A percentile compares a stretch with the other conserved stretches of the same genome.
Evolutionary conservation across 1,140 invertebrate genomes (phyloP).

Genomic region (Drosophila rufa): DNA sequence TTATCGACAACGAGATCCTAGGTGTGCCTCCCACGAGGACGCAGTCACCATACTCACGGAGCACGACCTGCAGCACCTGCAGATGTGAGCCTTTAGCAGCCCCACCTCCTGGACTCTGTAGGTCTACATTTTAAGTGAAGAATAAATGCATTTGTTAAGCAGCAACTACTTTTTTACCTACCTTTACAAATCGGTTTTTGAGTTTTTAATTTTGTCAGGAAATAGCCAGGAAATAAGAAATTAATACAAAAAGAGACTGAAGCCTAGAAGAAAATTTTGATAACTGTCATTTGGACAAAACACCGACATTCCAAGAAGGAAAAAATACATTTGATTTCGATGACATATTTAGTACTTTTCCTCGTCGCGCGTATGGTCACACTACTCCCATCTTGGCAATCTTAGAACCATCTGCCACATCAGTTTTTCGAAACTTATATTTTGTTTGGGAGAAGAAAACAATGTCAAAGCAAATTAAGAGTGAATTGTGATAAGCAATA

Average conservation of each 20-base stretch:
- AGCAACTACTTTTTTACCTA: neutral
- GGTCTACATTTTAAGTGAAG: neutral
- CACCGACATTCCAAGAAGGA: neutral
- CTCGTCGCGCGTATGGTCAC: neutral
- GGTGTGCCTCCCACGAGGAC: conserved; percentile 87
- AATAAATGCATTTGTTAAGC: conserved; percentile 9
- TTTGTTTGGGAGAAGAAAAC: conserved; percentile 18
- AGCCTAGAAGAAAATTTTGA: too few species aligned
- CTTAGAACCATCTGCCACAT: conserved; percentile 38
- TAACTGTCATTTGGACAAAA: neutral
- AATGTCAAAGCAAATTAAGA: conserved; percentile 35
- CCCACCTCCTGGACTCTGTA: neutral
- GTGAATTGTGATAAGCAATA: conserved; percentile 23
- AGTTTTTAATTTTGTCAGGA: neutral
- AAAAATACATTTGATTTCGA: neutral
- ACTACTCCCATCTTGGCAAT: conserved; percentile 1
- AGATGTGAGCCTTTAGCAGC: conserved; percentile 37
- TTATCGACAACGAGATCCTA: conserved; percentile 87
- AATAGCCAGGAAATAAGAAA: neutral
- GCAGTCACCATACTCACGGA: conserved; percentile 87
- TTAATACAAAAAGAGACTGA: neutral
- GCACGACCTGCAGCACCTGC: conserved; percentile 69
- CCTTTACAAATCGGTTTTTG: neutral
- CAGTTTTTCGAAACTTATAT: conserved; percentile 28
- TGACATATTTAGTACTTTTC: neutral